These are phyloP conservation scores for Leptodactylus fallax DNA, from an alignment of 2,797 vertebrate species.

Conservation along the genomic window DNA sequence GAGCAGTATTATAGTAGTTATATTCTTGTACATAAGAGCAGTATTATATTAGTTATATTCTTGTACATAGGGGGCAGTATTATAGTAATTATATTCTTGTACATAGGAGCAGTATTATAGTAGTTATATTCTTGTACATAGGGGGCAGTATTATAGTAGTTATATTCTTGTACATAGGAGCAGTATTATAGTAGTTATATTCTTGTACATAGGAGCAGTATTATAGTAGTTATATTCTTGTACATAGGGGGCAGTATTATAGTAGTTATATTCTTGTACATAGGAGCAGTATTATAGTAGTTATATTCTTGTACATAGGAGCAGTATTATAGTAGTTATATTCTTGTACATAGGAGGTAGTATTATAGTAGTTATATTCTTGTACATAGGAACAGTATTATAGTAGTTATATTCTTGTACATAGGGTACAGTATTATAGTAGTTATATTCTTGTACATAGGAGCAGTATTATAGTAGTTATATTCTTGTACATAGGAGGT, in stretches of 20 bases:
- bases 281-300: conserved; percentile 1
- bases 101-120: conserved; percentile 6
- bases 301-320: conserved; percentile 10
- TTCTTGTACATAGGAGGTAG: conserved; percentile 6
- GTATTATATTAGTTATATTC: conserved; percentile 21
- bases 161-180: background rate
- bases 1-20: background rate
- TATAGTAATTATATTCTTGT: conserved; percentile 15
- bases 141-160: conserved; percentile 3
- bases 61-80: background rate
- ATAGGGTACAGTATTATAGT: background rate
- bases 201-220: background rate
- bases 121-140: conserved; percentile 17
- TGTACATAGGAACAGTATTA: background rate
- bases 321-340: conserved; percentile 10
- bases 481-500: too few relatives aligned
- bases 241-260: conserved; percentile 3
- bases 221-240: conserved; percentile 4
- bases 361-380: conserved; percentile 14
- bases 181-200: conserved; percentile 5
- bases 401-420: conserved; percentile 7
- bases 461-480: background rate
- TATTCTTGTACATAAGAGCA: background rate
- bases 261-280: conserved; percentile 20
- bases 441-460: conserved; percentile 3